Conservation (phyloP, 2,113 vertebrate genomes). For the Guaruba guarouba region DNA sequence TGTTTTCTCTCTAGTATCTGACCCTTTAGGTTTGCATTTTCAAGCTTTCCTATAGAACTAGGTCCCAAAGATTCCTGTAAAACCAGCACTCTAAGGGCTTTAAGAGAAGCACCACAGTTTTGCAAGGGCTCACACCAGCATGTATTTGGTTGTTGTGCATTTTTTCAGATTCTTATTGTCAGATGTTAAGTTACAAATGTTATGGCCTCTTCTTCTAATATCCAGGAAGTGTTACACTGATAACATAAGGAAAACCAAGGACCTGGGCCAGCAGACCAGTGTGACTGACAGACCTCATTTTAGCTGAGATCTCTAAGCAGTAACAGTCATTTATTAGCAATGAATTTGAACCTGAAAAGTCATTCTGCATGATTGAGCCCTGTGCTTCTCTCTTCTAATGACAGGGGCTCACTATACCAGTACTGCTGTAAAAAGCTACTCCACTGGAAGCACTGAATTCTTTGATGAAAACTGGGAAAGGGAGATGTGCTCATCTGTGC, state of each 20-base stretch:
- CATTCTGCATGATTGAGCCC: neutral
- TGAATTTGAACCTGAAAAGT: neutral
- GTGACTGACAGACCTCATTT: neutral
- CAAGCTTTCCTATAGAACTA: neutral
- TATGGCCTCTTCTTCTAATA: neutral
- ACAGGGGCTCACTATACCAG: conserved; percentile 72
- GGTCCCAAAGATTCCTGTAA: neutral
- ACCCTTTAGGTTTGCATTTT: neutral
- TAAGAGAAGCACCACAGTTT: neutral
- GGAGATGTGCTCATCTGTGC: conserved; percentile 86
- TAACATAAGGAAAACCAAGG: neutral
- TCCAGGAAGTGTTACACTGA: neutral
- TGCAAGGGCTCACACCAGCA: neutral
- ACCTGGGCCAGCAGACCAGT: neutral
- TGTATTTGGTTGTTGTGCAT: neutral
- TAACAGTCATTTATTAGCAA: neutral
- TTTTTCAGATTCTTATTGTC: neutral
- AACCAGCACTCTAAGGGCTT: neutral
- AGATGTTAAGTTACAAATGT: neutral
- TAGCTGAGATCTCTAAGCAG: neutral
- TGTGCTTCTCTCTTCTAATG: neutral
- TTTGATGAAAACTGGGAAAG: conserved; percentile 91
- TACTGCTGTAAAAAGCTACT: conserved; percentile 91
- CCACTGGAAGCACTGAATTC: conserved; percentile 89
- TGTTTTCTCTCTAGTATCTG: neutral